Percentiles rank a stretch among this genome's conserved stretches.
phyloP scores from a whole-genome alignment of 1,140 invertebrate genomes.

The Hycleus cichorii region DNA sequence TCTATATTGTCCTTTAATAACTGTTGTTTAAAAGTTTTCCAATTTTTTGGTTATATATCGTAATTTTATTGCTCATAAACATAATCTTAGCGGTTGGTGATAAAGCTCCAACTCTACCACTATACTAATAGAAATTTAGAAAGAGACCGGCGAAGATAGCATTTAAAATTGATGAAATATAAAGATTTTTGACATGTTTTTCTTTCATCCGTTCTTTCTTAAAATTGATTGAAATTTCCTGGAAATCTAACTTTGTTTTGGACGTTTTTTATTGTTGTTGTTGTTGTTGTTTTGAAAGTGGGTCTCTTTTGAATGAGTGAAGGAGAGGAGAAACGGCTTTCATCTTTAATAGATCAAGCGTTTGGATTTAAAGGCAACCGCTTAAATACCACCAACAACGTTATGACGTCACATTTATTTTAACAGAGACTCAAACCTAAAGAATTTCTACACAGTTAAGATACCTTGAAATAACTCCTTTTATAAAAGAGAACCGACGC shows the following conservation, averaged over 20 bases:
- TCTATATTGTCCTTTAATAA: background rate
- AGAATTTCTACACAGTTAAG: slow-evolving; percentile 17
- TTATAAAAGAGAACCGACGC: slow-evolving; percentile 15
- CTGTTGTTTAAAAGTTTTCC: slow-evolving; percentile 5
- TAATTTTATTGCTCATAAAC: slow-evolving; percentile 9
- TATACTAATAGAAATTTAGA: no score
- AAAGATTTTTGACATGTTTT: no score
- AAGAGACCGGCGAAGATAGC: no score
- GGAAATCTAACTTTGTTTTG: no score
- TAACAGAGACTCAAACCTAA: slow-evolving; percentile 14
- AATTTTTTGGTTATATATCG: slow-evolving; percentile 9
- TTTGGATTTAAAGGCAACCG: slow-evolving; percentile 13
- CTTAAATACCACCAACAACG: slow-evolving; percentile 20
- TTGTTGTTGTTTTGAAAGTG: no score
- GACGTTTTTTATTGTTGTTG: no score
- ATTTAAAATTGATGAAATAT: no score
- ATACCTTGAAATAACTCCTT: slow-evolving; percentile 24
- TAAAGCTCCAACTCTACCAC: no score
- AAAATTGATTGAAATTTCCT: no score
- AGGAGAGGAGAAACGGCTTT: no score
- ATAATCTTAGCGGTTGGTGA: background rate
- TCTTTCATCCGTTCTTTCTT: no score
- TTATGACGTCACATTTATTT: slow-evolving; percentile 23
- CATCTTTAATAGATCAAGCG: slow-evolving; percentile 5
- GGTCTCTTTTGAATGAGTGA: no score